Evolutionary conservation across 2,888 invertebrate genomes (phyloP), one percentile per base, ranked within the genome.

Genomic region (Chrysodeixis includens): DNA sequence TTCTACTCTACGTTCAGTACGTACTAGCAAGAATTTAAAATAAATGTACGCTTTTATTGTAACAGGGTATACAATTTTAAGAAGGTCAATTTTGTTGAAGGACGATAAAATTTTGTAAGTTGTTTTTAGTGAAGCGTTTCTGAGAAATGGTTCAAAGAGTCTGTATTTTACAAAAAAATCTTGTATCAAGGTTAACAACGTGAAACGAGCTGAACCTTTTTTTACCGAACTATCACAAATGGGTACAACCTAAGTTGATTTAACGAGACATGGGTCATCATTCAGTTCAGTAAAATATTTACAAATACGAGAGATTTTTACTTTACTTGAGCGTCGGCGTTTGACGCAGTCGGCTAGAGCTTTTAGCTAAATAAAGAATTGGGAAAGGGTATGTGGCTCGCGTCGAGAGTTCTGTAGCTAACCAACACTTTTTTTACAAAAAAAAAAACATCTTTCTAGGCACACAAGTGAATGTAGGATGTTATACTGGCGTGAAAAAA

Each of bases 341-440:
- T 44, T 44, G 26, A 6, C 16, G 8, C 26, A 1, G 32, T 26
- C 52, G 32, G 26, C 30, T 30, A 46, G 30, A 49, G 46, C 59
- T 64, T 51, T 76, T 51, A 71, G 54, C 20, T 55, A 40, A 59
- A 62, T 72, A 76, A 59, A 76, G 76, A 49, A 71, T 59, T 51
- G 46, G 46, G 61, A 77, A 65, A 76, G 40, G 46, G 52, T 54
- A 61, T 51, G 61, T 56, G 62, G 30, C 35, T 22, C 16, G 26
- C 58, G 16, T 61, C 44, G 52, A 30, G 40, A 44, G 57, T 52
- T 40, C 58, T 35, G 44, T 65, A 51, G 40, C 55, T 26, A 52
- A 55, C 49, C 54, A 12, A 46, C 51, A 46, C 35, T 26, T 57
- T 65, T n/a, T 65, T 64, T 18, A n/a, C 14, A 10, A 18, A 20